A percentile compares a stretch with the other conserved stretches of the same genome.
Conservation (phyloP, 2,888 invertebrate species). For the Euproctis similis region DNA sequence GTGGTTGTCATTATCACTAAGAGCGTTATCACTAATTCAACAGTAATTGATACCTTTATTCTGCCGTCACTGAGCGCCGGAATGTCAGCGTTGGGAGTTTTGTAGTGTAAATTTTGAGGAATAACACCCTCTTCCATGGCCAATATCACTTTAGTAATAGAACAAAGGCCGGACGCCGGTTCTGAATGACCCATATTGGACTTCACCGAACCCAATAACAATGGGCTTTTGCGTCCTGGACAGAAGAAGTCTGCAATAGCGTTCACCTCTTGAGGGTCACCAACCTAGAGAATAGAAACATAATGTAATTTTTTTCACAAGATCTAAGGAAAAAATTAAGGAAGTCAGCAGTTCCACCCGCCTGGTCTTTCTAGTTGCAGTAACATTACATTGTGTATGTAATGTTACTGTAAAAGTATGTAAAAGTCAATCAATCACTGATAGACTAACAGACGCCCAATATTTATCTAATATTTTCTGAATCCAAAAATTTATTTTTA, state of each 20-base stretch:
- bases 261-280: conserved; percentile 99
- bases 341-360: too few species aligned
- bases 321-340: too few species aligned
- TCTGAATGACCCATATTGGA: conserved; percentile 99
- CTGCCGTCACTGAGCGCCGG: conserved; percentile 92
- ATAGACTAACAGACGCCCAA: too few species aligned
- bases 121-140: conserved; percentile 94
- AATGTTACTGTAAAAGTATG: not conserved
- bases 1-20: too few species aligned
- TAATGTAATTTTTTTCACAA: too few species aligned
- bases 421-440: too few species aligned
- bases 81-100: conserved; percentile 90
- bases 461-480: too few species aligned
- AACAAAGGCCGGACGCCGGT: conserved; percentile 92
- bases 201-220: conserved; percentile 96
- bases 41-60: conserved; percentile 78
- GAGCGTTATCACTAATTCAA: too few species aligned
- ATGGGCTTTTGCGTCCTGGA: conserved; percentile 83
- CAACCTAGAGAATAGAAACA: too few species aligned
- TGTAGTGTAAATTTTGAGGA: conserved; percentile 94
- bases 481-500: not conserved
- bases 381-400: too few species aligned
- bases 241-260: conserved; percentile 95
- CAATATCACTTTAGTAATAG: conserved; percentile 90
- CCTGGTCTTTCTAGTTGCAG: too few species aligned